Percentiles rank a stretch among this genome's conserved stretches.
These are phyloP conservation scores for Botia kubotai DNA, from an alignment of 2,797 vertebrate genomes.

Conservation along the genomic window DNA sequence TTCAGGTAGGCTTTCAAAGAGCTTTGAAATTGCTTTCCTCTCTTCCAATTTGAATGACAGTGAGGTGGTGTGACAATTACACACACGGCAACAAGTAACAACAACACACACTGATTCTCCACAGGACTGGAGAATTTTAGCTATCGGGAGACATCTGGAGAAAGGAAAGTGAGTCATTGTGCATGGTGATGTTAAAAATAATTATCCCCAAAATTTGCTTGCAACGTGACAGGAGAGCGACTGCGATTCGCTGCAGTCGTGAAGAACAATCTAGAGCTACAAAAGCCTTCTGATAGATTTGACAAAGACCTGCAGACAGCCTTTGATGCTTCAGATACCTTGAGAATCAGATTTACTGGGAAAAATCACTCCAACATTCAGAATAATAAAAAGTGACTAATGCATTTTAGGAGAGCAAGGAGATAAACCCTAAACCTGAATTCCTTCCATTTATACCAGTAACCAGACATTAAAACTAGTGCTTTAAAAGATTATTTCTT, in stretches of 20 bases:
- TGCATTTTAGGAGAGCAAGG: slow-evolving; percentile 55
- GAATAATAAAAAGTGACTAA: slow-evolving; percentile 20
- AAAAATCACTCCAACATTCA: slow-evolving; percentile 58
- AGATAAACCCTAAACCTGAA: slow-evolving; percentile 53
- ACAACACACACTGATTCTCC: slow-evolving; percentile 59
- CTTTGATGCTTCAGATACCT: slow-evolving; percentile 65
- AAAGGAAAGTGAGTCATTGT: slow-evolving; percentile 51
- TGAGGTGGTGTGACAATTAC: slow-evolving; percentile 67
- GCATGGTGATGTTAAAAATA: slow-evolving; percentile 50
- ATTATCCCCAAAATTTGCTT: slow-evolving; percentile 45
- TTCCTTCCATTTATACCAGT: slow-evolving; percentile 61
- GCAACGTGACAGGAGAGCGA: neutral
- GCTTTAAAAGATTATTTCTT: slow-evolving; percentile 50
- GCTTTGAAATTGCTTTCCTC: slow-evolving; percentile 67
- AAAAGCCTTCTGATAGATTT: slow-evolving; percentile 28
- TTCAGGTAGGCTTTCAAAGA: slow-evolving; percentile 58
- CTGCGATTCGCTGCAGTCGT: slow-evolving; percentile 28
- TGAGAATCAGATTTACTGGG: slow-evolving; percentile 42
- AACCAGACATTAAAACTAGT: slow-evolving; percentile 55
- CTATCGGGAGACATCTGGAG: slow-evolving; percentile 51
- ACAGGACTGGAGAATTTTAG: slow-evolving; percentile 49
- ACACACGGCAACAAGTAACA: slow-evolving; percentile 61
- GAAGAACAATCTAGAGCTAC: slow-evolving; percentile 5
- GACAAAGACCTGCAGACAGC: slow-evolving; percentile 59
- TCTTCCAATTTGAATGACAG: slow-evolving; percentile 65